These are phyloP conservation scores for Drosophila elegans DNA, from an alignment of 1,140 invertebrate genomes.

Conservation along the genomic window DNA sequence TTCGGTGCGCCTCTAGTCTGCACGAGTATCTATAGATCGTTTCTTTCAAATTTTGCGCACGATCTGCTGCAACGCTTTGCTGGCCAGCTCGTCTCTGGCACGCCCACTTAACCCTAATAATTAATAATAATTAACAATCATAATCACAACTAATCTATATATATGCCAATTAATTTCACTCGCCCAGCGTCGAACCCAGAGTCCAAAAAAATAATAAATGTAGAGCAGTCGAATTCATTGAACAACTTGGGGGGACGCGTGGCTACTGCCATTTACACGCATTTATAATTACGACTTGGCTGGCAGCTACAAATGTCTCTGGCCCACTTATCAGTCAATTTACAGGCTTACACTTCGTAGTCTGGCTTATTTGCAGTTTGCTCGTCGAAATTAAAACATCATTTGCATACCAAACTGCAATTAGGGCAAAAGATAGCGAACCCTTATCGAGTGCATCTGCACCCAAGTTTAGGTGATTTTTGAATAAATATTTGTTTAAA, in stretches of 20 bases:
- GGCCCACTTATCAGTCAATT: conserved; percentile 24
- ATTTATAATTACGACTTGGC: conserved; percentile 9
- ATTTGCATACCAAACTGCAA: conserved; percentile 53
- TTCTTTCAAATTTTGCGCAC: conserved; percentile 81
- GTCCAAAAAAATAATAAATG: conserved; percentile 27
- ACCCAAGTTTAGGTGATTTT: neutral
- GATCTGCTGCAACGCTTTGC: conserved; percentile 82
- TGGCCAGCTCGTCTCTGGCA: conserved; percentile 40
- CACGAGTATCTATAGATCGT: conserved; percentile 40
- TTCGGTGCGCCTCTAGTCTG: conserved; percentile 36
- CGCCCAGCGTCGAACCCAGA: conserved; percentile 10
- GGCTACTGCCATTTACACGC: conserved; percentile 13
- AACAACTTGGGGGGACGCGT: conserved; percentile 46
- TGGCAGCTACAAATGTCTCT: conserved; percentile 23
- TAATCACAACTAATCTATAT: conserved; percentile 51
- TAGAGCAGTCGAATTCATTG: conserved; percentile 30
- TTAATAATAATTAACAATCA: conserved; percentile 67
- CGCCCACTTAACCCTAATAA: conserved; percentile 75
- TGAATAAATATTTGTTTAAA: neutral
- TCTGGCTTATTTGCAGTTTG: conserved; percentile 27
- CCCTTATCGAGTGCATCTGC: conserved; percentile 10
- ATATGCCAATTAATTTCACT: conserved; percentile 55
- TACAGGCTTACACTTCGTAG: conserved; percentile 24
- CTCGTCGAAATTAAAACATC: conserved; percentile 8
- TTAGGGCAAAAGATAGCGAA: conserved; percentile 2